Percentiles rank a stretch among this genome's conserved stretches.
phyloP scores from a whole-genome alignment of 2,797 vertebrate genomes.

The Uromys caudimaculatus region DNA sequence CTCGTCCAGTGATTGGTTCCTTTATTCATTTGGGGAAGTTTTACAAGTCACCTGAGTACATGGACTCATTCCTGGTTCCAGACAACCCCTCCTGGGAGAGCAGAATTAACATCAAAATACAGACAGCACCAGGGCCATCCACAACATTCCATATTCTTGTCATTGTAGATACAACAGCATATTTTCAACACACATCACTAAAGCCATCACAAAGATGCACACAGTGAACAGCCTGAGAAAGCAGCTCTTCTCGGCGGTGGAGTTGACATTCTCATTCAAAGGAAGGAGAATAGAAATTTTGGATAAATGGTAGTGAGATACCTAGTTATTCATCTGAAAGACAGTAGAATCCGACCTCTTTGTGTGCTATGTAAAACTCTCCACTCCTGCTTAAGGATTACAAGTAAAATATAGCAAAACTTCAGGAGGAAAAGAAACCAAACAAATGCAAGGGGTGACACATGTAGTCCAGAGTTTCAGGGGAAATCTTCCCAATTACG shows the following conservation, averaged over 20 bases:
- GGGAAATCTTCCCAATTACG: neutral
- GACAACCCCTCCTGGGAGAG: no score
- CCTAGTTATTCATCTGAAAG: constrained; percentile 9
- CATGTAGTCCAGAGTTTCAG: neutral
- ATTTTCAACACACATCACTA: constrained; percentile 8
- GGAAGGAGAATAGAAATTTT: constrained; percentile 37
- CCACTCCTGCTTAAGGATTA: neutral
- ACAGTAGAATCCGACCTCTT: constrained; percentile 3
- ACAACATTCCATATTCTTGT: neutral
- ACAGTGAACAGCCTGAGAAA: neutral
- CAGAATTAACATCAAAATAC: no score
- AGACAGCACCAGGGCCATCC: no score
- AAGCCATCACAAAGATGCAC: neutral
- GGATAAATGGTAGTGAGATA: neutral
- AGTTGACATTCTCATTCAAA: neutral
- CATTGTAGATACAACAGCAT: constrained; percentile 10
- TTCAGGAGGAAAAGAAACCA: neutral
- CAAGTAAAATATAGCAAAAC: constrained; percentile 42
- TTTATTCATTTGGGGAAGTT: no score
- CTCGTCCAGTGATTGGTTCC: no score
- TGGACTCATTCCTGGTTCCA: no score
- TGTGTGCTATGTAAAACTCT: neutral
- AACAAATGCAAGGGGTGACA: neutral
- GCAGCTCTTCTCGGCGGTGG: neutral
- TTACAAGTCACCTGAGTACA: no score